Evolutionary conservation across 2,888 invertebrate genomes (phyloP), one percentile per base, ranked within the genome.

Genomic region (Monoplex corrugatus): DNA sequence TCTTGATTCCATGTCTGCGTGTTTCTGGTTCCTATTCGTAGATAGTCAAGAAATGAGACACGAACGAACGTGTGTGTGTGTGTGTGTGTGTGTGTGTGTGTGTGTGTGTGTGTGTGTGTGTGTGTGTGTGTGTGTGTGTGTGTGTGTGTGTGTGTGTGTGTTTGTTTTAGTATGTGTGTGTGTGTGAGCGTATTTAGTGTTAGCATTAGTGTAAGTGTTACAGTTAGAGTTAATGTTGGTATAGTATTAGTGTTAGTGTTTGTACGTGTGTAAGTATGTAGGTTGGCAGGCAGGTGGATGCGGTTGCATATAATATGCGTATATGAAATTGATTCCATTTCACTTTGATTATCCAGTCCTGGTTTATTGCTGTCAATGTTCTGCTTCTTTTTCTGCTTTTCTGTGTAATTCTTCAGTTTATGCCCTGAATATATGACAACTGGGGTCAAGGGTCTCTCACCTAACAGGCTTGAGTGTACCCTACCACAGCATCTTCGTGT

Each of bases 101-200:
- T 40, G 78, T 78, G 78, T 68, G 68, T 68, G 68, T 68, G 68
- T 68, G n/a, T n/a, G 68, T 68, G 68, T 68, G 68, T 68, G 68
- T 75, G 75, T 35, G 50, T 75, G 75, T 75, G 75, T 75, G 75
- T 75, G 75, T 35, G 32, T 75, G 75, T 75, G 75, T 75, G 75
- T 75, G 75, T 75, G 75, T 75, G 75, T 75, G 75, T 75, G 75
- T 75, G 35, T 35, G 35, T 75, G 32, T 35, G 35, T 3, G 35
- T 75, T 16, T 35, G 75, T 35, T 16, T 19, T 16, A 8, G 75
- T 28, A n/a, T 68, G 68, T 28, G 68, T 68, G 68, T n/a, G 68
- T 68, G 68, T n/a, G 68, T 68, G 68, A 19, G 68, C 19, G 50
- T 19, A 19, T 19, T 50, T 10, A 5, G 68, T 68, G 75, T 35